phyloP scores from a whole-genome alignment of 2,113 vertebrate species.

The Hypanus sabinus region DNA sequence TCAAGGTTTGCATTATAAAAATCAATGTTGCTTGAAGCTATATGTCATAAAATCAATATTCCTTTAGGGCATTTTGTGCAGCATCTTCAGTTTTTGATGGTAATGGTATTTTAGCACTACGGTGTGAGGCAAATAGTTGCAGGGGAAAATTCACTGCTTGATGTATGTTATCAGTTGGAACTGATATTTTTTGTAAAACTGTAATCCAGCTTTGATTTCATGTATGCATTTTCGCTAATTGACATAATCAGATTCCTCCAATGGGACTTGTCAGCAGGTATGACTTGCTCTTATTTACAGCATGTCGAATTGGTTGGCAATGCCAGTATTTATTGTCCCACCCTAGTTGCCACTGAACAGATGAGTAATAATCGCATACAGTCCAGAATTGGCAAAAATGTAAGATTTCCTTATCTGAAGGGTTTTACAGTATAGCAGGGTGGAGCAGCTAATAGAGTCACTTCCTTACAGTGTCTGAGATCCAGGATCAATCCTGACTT shows the following conservation, averaged over 20 bases:
- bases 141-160: background rate
- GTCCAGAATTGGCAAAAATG: too few relatives aligned
- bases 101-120: background rate
- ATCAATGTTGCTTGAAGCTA: background rate
- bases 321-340: too few relatives aligned
- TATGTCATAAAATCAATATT: background rate
- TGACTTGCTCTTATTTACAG: background rate
- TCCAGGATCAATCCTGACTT: too few relatives aligned
- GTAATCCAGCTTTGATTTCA: background rate
- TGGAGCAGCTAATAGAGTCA: too few relatives aligned
- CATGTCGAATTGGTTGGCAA: too few relatives aligned
- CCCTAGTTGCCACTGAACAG: too few relatives aligned
- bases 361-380: too few relatives aligned
- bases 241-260: background rate
- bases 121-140: background rate
- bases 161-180: background rate
- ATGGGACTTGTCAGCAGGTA: background rate
- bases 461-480: too few relatives aligned
- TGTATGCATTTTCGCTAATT: background rate
- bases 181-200: background rate
- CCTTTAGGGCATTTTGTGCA: background rate
- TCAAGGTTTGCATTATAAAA: background rate
- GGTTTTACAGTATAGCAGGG: too few relatives aligned
- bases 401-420: too few relatives aligned
- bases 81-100: background rate